Base-by-base conservation (phyloP, 2,797 vertebrate species). In the Menidia menidia region DNA sequence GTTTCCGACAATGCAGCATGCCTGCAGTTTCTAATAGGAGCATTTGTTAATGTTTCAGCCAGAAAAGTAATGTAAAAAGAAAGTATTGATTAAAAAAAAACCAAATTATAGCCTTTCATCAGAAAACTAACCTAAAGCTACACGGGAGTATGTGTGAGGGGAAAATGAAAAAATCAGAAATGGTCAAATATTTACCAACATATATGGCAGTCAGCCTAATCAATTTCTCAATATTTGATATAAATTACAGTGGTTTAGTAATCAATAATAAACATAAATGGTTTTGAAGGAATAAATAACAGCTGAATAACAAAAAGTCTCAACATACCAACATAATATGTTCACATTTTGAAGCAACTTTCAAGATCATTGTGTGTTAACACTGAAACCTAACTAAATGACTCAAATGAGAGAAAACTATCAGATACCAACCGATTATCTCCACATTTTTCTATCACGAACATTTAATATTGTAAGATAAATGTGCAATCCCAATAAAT, bases 11-110 rank as follows among this genome's bases (percentile, higher is more conserved):
- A 14, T 13, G 11, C 18, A n/a, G 32, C 15, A 16, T 12, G 19
- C 32, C 15, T 64, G 52, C 50, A 50, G 61, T 31, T 66, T 64
- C 44, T 33, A 41, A 41, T 41, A 47, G 31, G 1, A 43, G 43
- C 14, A 48, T 32, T 30, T 11, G 12, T 0, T n/a, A 41, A 60
- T n/a, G 25, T 31, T 32, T 9, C 7, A 52, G 15, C 18, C 66
- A 25, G 41, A 44, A 41, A 59, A 69, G 14, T 30, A 41, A 9
- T 43, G 10, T 33, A 56, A 52, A 5, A 45, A 43, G 41, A 33
- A 16, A 8, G 52, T 44, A 31, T 7, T 15, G 13, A 57, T 51
- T 51, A 31, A 2, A 30, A 13, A n/a, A 19, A 4, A 10, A n/a
- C n/a, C 7, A 18, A 30, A 43, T 32, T 33, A 53, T 33, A 13